phyloP scores from a whole-genome alignment of 2,113 vertebrate species.

The Bubo scandiacus region DNA sequence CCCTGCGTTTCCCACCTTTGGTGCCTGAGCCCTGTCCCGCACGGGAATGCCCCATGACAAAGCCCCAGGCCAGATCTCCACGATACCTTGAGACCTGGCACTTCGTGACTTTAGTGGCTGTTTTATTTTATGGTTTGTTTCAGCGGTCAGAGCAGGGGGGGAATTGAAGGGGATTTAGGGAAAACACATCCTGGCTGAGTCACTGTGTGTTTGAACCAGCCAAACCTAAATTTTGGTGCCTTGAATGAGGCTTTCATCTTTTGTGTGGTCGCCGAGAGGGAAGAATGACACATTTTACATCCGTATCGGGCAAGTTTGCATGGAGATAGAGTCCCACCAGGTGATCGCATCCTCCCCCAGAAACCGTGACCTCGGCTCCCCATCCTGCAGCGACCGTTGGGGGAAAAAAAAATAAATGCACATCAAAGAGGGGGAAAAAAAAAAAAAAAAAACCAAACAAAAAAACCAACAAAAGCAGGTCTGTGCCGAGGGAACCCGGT shows the following conservation, averaged over 20 bases:
- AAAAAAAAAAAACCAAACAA: not conserved
- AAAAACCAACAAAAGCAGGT: not conserved
- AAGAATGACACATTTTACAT: accelerated
- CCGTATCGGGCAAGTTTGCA: not conserved
- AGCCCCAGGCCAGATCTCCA: accelerated
- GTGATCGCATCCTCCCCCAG: not conserved
- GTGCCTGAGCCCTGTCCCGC: not conserved
- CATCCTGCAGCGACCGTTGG: not conserved
- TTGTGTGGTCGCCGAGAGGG: accelerated
- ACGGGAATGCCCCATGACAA: accelerated
- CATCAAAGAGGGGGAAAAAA: not conserved
- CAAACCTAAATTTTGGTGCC: not conserved
- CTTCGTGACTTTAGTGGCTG: not conserved
- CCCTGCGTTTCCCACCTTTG: accelerated
- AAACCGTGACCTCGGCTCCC: not conserved
- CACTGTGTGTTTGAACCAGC: not conserved
- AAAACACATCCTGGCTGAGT: not conserved
- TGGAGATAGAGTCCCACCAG: not conserved
- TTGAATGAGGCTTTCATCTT: not conserved
- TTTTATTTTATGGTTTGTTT: accelerated
- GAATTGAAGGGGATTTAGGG: not conserved
- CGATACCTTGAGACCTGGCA: not conserved
- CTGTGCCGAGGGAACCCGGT: not conserved
- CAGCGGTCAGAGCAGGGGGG: too few species aligned
- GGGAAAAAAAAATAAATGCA: too few species aligned